A percentile compares a stretch with the other conserved stretches of the same genome.
These are phyloP conservation scores for Garrulus glandarius DNA, from an alignment of 2,797 vertebrate species.

Conservation along the genomic window DNA sequence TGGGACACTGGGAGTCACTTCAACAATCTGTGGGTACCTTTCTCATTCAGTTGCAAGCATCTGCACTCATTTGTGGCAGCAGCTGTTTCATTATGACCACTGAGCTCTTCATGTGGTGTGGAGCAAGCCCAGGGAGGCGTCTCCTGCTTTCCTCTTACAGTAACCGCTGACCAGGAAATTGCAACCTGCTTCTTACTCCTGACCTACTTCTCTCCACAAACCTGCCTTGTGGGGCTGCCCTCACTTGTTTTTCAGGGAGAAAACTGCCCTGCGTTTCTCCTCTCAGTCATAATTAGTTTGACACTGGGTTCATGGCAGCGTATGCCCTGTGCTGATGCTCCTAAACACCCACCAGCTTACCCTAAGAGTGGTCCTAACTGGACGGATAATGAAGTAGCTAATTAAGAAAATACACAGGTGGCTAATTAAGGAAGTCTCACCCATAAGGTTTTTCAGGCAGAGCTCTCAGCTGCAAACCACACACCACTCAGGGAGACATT, in stretches of 20 bases:
- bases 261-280: background rate
- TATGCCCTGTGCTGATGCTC: background rate
- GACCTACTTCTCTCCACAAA: slow-evolving; percentile 40
- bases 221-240: background rate
- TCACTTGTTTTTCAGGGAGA: background rate
- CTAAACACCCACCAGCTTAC: background rate
- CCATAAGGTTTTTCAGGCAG: background rate
- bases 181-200: background rate
- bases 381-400: background rate
- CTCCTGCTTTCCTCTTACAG: background rate
- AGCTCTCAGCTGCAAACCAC: background rate
- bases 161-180: slow-evolving; percentile 17
- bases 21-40: background rate
- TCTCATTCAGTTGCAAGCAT: background rate
- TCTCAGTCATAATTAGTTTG: background rate
- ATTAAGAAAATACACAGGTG: background rate
- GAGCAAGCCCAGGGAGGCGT: background rate
- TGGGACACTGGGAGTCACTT: background rate
- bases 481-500: background rate
- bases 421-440: background rate
- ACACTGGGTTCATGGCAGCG: fast-evolving
- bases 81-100: slow-evolving; percentile 28
- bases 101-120: slow-evolving; percentile 5
- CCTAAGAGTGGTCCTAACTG: background rate
- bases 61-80: background rate